Evolutionary conservation across 2,113 vertebrate species (phyloP), one percentile per base, ranked within the genome.

Genomic region (Mesembrinibis cayennensis): DNA sequence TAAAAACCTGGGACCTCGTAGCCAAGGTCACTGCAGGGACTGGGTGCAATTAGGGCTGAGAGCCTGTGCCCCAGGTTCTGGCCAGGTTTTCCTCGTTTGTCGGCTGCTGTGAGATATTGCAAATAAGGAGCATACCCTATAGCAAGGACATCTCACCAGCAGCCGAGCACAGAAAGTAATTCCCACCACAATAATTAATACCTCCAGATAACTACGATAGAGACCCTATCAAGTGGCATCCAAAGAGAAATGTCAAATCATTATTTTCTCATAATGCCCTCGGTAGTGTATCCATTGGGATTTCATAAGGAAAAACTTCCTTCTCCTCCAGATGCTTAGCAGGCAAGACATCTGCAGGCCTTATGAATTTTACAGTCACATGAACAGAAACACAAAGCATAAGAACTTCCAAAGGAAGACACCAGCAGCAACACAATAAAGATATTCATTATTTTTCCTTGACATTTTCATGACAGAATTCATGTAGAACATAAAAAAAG

Each of bases 291-390:
- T 59, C 83, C 82, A 26, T 1, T 17, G 71, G 50, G 44, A 56
- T 50, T 55, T n/a, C 56, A 12, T n/a, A 14, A 44, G 63, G 93
- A 87, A 82, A 95, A 87, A 6, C 38, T n/a, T 83, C 82, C 89
- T 34, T 63, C 44, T 89, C 21, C 70, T 74, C 87, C 97, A 96
- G 97, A 84, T 90, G 88, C 90, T 81, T 1, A 10, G 44, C 52
- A 63, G 92, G 86, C 74, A 62, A 77, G 90, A 94, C 97, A 98
- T 97, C 97, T 98, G 98, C 34, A 67, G 65, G 62, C 95, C 87
- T 85, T 65, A 32, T 93, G 96, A 40, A 80, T 78, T 61, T 82
- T 66, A 83, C 53, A 71, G 71, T 22, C 70, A 15, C 12, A 25
- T 11, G 45, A 65, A 81, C 87, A 93, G 92, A 76, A 81, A 66